Conservation (phyloP, 2,888 invertebrate species). For the Ichneumon xanthorius region DNA sequence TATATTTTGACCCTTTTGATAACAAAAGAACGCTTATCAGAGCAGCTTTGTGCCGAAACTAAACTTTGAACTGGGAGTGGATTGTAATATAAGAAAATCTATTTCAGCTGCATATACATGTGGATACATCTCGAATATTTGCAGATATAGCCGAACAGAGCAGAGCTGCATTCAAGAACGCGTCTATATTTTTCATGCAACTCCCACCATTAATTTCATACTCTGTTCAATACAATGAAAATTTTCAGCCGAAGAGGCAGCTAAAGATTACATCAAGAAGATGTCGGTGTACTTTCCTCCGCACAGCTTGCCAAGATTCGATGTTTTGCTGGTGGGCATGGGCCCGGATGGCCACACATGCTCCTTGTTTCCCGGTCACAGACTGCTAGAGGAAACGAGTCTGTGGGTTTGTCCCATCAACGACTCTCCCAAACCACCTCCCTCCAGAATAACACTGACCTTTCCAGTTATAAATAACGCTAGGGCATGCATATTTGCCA, state of each 20-base stretch:
- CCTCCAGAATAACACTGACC: constrained; percentile 95
- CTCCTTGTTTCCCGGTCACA: constrained; percentile 96
- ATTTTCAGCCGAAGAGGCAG: constrained; percentile 90
- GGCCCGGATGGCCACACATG: constrained; percentile 99
- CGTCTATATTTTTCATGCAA: constrained; percentile 1
- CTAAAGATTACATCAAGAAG: constrained; percentile 90
- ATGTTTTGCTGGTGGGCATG: constrained; percentile 96
- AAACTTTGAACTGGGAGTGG: too few relatives aligned
- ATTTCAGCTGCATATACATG: too few relatives aligned
- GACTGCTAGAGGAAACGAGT: constrained; percentile 87
- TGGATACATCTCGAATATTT: too few relatives aligned
- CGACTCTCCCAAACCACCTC: constrained; percentile 98
- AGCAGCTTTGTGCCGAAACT: too few relatives aligned
- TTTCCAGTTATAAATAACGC: constrained; percentile 96
- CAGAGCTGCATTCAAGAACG: too few relatives aligned
- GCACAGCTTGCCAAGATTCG: constrained; percentile 90
- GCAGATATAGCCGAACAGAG: too few relatives aligned
- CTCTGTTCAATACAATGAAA: not conserved
- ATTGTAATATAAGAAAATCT: too few relatives aligned
- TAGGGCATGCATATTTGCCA: constrained; percentile 92
- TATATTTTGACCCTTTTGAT: not conserved
- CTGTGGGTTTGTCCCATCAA: constrained; percentile 93
- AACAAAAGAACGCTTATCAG: not conserved
- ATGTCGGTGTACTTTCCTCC: constrained; percentile 88
- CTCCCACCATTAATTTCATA: not conserved